phyloP scores from a whole-genome alignment of 2,888 invertebrate species.

The Phengaris alcon region DNA sequence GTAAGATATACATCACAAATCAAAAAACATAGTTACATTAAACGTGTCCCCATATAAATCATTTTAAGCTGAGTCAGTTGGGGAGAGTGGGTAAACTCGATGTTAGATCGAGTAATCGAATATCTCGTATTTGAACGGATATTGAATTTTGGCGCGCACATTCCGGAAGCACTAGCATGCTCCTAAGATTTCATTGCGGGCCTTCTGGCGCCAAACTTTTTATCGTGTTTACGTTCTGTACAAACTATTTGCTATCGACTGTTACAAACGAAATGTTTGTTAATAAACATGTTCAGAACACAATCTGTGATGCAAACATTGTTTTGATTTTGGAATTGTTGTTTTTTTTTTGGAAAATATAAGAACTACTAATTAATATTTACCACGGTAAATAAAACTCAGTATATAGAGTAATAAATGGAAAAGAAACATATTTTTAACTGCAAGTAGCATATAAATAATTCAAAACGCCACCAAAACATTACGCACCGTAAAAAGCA shows the following conservation, averaged over 20 bases:
- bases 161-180: slow-evolving; percentile 64
- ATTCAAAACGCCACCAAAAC: slow-evolving; percentile 3
- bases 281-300: slow-evolving; percentile 24
- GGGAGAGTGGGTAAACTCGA: slow-evolving; percentile 48
- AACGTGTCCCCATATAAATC: slow-evolving; percentile 37
- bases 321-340: too few species aligned
- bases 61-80: slow-evolving; percentile 49
- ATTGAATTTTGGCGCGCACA: slow-evolving; percentile 71
- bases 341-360: too few species aligned
- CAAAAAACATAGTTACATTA: slow-evolving; percentile 25
- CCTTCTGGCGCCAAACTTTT: slow-evolving; percentile 61
- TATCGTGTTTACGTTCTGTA: slow-evolving; percentile 66
- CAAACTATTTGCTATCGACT: slow-evolving; percentile 46
- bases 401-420: too few species aligned
- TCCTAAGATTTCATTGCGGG: slow-evolving; percentile 53
- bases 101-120: slow-evolving; percentile 63
- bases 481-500: slow-evolving; percentile 1
- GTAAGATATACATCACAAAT: slow-evolving; percentile 24
- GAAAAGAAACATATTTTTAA: not conserved
- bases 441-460: not conserved
- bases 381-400: too few species aligned
- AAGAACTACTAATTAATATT: too few species aligned
- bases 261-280: slow-evolving; percentile 28
- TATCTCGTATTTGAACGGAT: slow-evolving; percentile 65
- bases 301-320: slow-evolving; percentile 16